Evolutionary conservation across 2,113 vertebrate genomes (phyloP).

Genomic region (Tichodroma muraria): DNA sequence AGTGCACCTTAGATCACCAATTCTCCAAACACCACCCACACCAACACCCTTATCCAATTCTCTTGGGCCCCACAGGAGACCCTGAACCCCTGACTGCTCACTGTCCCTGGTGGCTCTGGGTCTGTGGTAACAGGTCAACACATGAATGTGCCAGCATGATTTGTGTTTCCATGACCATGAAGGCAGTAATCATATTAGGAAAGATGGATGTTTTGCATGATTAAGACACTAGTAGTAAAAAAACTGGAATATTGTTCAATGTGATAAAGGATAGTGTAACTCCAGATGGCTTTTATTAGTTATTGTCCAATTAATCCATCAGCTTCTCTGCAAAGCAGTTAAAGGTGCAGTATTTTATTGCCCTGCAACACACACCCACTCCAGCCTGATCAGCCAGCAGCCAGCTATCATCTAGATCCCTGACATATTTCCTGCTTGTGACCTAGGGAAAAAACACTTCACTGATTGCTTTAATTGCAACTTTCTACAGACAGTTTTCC

Average conservation of each 20-base stretch:
- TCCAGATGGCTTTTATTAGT: neutral
- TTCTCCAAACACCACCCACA: neutral
- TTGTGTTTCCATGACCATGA: neutral
- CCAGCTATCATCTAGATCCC: neutral
- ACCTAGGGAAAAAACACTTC: neutral
- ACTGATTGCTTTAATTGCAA: neutral
- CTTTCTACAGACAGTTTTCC: neutral
- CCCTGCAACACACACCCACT: neutral
- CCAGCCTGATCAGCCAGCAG: neutral
- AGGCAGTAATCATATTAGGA: neutral
- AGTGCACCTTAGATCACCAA: neutral
- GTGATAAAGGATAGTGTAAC: neutral
- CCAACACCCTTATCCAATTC: neutral
- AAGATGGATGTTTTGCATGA: neutral
- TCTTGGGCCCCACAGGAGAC: too few species aligned
- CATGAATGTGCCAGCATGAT: neutral
- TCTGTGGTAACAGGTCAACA: neutral
- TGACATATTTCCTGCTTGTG: neutral
- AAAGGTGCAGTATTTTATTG: neutral
- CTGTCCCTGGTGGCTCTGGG: neutral
- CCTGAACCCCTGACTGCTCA: neutral
- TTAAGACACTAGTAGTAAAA: neutral
- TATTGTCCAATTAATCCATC: neutral
- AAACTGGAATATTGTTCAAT: neutral
- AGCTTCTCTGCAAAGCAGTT: neutral